Evolutionary conservation across 2,888 invertebrate species (phyloP).

Genomic region (Myathropa florea): DNA sequence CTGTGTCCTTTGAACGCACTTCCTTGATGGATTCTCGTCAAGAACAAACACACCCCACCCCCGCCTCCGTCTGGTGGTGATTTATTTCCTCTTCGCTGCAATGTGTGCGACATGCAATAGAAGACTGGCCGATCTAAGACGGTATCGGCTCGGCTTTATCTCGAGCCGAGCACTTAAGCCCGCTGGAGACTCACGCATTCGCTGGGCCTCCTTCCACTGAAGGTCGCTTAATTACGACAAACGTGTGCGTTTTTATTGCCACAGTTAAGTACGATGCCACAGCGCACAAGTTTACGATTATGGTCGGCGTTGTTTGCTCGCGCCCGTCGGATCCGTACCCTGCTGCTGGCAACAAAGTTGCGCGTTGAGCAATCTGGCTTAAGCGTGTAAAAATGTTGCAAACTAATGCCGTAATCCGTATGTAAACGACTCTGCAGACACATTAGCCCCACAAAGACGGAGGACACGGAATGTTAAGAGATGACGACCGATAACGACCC

Average conservation of each 20-base stretch:
- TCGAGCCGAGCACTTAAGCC: conserved; percentile 55
- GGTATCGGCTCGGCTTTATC: conserved; percentile 7
- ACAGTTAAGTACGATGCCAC: conserved; percentile 43
- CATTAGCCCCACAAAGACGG: background rate
- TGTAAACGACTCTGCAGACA: conserved; percentile 39
- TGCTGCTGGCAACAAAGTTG: conserved; percentile 62
- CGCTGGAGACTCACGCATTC: conserved; percentile 63
- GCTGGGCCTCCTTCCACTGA: background rate
- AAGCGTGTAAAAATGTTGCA: conserved; percentile 59
- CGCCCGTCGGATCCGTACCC: background rate
- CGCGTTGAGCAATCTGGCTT: conserved; percentile 60
- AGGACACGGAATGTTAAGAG: background rate
- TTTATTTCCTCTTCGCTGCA: conserved; percentile 36
- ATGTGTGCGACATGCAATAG: conserved; percentile 26
- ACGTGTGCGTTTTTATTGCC: conserved; percentile 68
- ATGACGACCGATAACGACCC: conserved; percentile 42
- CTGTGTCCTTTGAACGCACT: conserved; percentile 39
- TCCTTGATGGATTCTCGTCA: conserved; percentile 61
- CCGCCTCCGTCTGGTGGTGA: conserved; percentile 5
- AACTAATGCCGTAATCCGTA: conserved; percentile 26
- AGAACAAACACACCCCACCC: background rate
- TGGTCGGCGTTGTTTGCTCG: conserved; percentile 33
- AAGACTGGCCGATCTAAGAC: background rate
- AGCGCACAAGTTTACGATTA: conserved; percentile 65
- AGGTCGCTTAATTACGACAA: conserved; percentile 39